Evolutionary conservation across 2,888 invertebrate genomes (phyloP), one percentile per base, ranked within the genome.

Genomic region (Dryococelus australis): DNA sequence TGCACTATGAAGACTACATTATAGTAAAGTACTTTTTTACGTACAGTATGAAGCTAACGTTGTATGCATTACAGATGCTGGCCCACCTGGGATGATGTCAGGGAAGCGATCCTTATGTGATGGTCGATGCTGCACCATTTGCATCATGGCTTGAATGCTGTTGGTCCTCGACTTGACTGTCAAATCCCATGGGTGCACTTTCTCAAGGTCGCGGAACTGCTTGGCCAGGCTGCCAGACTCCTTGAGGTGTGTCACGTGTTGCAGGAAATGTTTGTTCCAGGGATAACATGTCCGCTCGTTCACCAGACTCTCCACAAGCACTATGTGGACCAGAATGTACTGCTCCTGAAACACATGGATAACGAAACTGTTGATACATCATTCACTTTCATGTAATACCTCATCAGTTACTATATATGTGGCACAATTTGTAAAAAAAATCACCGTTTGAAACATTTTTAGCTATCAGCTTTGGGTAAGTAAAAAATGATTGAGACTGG

Each of bases 291-390:
- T 93, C 12, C 91, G 90, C 53, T 92, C 90, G 0, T 92, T 91
- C 43, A 92, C 89, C 24, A 93, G 90, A 89, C 92, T 92, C 90
- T 93, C 93, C 0, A 93, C 89, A 8, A 93, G 90, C 0, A 92
- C 91, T 86, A 93, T 90, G 90, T 93, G 93, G 0, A 92, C 93
- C 28, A 93, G 89, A 88, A 93, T 92, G 90, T 93, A 93, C 89
- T 93, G 93, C 86, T 93, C 93, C 87, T 90, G 65, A 13, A 47
- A 47, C 47, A 80, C 83, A 47, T n/a, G 47, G n/a, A 20, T 78
- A n/a, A 81, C 16, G 35, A 35, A 35, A 35, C 35, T 35, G 4
- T 35, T 35, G 35, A n/a, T 4, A 35, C 35, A 35, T 3, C 1
- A 35, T 35, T 35, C 35, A 35, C 35, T 35, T 35, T 35, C 35